A percentile compares a stretch with the other conserved stretches of the same genome.
Evolutionary conservation across 2,888 invertebrate genomes (phyloP).

Genomic region (Patella pellucida): DNA sequence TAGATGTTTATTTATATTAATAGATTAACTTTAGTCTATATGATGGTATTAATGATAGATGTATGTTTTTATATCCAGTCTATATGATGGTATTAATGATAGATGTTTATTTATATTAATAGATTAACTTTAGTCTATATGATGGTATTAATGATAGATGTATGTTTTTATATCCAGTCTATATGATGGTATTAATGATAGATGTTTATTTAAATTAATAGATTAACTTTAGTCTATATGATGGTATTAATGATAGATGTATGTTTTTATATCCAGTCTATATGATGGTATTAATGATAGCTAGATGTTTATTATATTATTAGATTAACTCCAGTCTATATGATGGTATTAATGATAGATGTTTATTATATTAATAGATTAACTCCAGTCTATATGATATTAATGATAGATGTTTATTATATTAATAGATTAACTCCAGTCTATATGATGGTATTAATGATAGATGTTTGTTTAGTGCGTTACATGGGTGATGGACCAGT

Average conservation of each 20-base stretch:
- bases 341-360: too few relatives aligned
- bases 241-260: slow-evolving; percentile 53
- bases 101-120: slow-evolving; percentile 38
- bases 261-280: slow-evolving; percentile 64
- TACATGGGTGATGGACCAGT: slow-evolving; percentile 52
- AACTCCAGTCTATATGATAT: slow-evolving; percentile 65
- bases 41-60: slow-evolving; percentile 53
- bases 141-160: slow-evolving; percentile 52
- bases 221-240: slow-evolving; percentile 56
- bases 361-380: too few relatives aligned
- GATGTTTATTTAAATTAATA: slow-evolving; percentile 41
- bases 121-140: slow-evolving; percentile 57
- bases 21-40: slow-evolving; percentile 55
- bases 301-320: slow-evolving; percentile 56
- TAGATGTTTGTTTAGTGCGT: slow-evolving; percentile 29
- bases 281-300: slow-evolving; percentile 63
- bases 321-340: too few relatives aligned
- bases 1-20: slow-evolving; percentile 42
- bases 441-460: slow-evolving; percentile 27
- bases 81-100: slow-evolving; percentile 57
- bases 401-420: background rate
- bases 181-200: slow-evolving; percentile 55
- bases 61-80: slow-evolving; percentile 56
- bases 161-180: slow-evolving; percentile 57
- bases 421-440: slow-evolving; percentile 27